Evolutionary conservation across 2,113 vertebrate species (phyloP), one percentile per base, ranked within the genome.

Genomic region (Gymnobelideus leadbeateri): DNA sequence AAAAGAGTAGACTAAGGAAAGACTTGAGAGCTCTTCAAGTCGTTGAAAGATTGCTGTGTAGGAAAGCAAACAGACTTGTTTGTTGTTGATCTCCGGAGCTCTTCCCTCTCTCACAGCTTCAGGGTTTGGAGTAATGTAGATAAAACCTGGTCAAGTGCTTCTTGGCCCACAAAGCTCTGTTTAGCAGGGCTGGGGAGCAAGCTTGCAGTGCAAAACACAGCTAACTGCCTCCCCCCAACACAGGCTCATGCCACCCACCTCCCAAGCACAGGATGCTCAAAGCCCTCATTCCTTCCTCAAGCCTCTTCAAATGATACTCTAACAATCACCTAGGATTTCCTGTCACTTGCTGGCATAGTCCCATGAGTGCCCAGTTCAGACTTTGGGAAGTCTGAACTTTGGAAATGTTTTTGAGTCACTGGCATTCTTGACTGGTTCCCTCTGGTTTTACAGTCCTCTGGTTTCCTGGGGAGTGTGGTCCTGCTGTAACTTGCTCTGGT

Each of bases 111-210:
- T 21, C 19, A 14, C 43, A n/a, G 68, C 68, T 84, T 43, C 77
- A 0, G 92, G 84, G 51, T 93, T 53, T 52, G 55, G 55, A 11
- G 6, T 50, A 47, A 91, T 55, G 96, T 97, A 94, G 93, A 93
- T 94, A 96, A 97, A 96, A 52, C 19, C 61, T 9, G 49, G 24
- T 96, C 47, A 55, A 84, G n/a, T 84, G 68, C 68, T 43, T 43
- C 68, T 23, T 84, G 68, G 68, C 68, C 68, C n/a, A 84, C 19
- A 21, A 23, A 43, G 68, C 37, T 84, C n/a, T 43, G 61, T 5
- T 43, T 2, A 84, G 37, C 37, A 84, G 68, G 19, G 16, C 2
- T 84, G 61, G 61, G 31, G 61, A 37, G 6, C 14, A n/a, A n/a
- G 4, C 14, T 37, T n/a, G 61, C 61, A 19, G 61, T 77, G 61